phyloP scores from a whole-genome alignment of 2,888 invertebrate species.

The Noctuana brunneofusca region DNA sequence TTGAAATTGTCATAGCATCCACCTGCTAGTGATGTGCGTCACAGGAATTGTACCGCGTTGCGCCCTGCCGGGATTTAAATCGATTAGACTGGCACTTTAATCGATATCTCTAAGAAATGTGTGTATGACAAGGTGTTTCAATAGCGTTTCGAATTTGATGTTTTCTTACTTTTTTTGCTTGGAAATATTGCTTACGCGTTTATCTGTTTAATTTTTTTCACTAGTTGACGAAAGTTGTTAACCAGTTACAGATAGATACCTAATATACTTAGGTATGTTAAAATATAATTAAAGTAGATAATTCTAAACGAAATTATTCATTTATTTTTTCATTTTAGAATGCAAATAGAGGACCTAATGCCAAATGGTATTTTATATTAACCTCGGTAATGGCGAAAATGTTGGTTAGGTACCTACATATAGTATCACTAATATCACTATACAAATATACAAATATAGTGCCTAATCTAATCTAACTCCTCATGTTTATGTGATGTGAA shows the following conservation, averaged over 20 bases:
- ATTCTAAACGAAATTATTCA: too few species aligned
- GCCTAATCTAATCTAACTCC: too few species aligned
- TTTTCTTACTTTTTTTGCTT: slow-evolving; percentile 8
- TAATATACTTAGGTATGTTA: too few species aligned
- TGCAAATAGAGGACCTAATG: too few species aligned
- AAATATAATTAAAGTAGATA: too few species aligned
- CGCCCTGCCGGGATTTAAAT: slow-evolving; percentile 60
- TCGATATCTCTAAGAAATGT: slow-evolving; percentile 38
- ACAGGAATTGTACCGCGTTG: slow-evolving; percentile 46
- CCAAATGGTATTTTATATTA: too few species aligned
- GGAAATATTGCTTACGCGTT: not conserved
- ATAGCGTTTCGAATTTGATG: slow-evolving; percentile 26
- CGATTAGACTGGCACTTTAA: slow-evolving; percentile 48
- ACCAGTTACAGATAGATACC: not conserved
- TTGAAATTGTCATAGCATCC: slow-evolving; percentile 53
- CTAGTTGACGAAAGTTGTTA: not conserved
- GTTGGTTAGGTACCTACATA: too few species aligned
- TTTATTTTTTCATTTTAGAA: too few species aligned
- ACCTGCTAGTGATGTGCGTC: slow-evolving; percentile 53
- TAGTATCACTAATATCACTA: too few species aligned
- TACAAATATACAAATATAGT: too few species aligned
- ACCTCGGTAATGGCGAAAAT: too few species aligned
- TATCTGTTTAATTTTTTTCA: not conserved
- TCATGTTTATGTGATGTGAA: too few species aligned
- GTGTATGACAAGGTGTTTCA: slow-evolving; percentile 22